Conservation (phyloP, 2,797 vertebrate genomes). For the Pangasius mekongensis region DNA sequence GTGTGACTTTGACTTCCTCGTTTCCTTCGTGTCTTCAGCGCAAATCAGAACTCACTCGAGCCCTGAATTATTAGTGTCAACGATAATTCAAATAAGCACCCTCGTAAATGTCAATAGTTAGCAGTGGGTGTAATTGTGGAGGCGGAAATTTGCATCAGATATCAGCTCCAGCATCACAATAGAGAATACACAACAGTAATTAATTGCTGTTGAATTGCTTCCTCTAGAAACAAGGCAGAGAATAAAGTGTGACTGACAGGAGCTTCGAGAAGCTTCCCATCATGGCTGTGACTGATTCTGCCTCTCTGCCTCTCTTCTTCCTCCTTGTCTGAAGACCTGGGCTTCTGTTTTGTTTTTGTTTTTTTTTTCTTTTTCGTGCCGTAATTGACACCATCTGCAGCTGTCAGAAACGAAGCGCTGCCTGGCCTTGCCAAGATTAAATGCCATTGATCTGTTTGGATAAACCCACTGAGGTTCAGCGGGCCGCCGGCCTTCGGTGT, state of each 20-base stretch:
- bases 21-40: slow-evolving; percentile 21
- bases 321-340: slow-evolving; percentile 42
- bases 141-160: slow-evolving; percentile 61
- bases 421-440: slow-evolving; percentile 82
- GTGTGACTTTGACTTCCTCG: not conserved
- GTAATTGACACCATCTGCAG: slow-evolving; percentile 90
- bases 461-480: slow-evolving; percentile 76
- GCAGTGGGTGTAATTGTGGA: slow-evolving; percentile 58
- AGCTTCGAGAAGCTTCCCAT: not conserved
- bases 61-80: slow-evolving; percentile 54
- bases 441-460: slow-evolving; percentile 86
- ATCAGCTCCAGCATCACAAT: slow-evolving; percentile 55
- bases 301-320: slow-evolving; percentile 14
- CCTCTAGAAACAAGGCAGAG: slow-evolving; percentile 40
- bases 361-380: slow-evolving; percentile 72
- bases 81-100: slow-evolving; percentile 60
- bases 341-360: not conserved
- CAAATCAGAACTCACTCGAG: slow-evolving; percentile 55
- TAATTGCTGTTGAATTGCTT: slow-evolving; percentile 56
- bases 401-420: slow-evolving; percentile 75
- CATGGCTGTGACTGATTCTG: slow-evolving; percentile 29
- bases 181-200: slow-evolving; percentile 59
- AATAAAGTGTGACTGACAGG: slow-evolving; percentile 53
- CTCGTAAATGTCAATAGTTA: slow-evolving; percentile 62
- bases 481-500: slow-evolving; percentile 63